Evolutionary conservation across 2,113 vertebrate species (phyloP), one percentile per base, ranked within the genome.

Genomic region (Nansenia antarctica): DNA sequence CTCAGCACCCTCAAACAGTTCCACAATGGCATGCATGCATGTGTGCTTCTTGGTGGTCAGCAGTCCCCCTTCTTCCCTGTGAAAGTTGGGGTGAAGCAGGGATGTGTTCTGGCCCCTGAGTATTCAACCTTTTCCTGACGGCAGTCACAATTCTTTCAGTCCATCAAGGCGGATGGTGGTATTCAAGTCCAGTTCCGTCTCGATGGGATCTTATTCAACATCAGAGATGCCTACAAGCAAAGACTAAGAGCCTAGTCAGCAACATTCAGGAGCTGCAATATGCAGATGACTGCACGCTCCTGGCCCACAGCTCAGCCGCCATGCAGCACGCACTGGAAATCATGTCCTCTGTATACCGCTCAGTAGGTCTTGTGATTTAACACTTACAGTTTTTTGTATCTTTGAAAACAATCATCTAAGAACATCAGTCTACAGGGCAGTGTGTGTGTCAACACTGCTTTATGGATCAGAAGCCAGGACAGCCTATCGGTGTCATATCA

Each of bases 391-490:
- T n/a, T n/a, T n/a, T n/a, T n/a, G n/a, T n/a, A n/a, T n/a, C n/a
- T n/a, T n/a, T n/a, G n/a, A n/a, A n/a, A n/a, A n/a, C n/a, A n/a
- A n/a, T n/a, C 52, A 47, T 26, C 8, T 32, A 61, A 32, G 61
- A 60, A 47, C 18, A 18, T 14, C n/a, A 31, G 45, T 62, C 27
- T 62, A 62, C 42, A 15, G 20, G 22, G 45, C 29, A 18, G 30
- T 49, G 2, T 62, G 68, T 20, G 20, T 18, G 14, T 62, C 67
- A 12, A 70, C 42, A 12, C 45, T 52, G 12, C 30, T 52, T 3
- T 70, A 62, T 49, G 31, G 58, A 5, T n/a, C 39, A 8, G 67
- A 70, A 52, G 58, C 57, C 15, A 61, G 67, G 37, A 62, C 42
- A 32, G 18, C 30, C 3, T 62, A 70, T 42, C 26, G 32, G 1